These are phyloP conservation scores for Tetramorium alpestre DNA, from an alignment of 1,140 invertebrate genomes.

Conservation along the genomic window DNA sequence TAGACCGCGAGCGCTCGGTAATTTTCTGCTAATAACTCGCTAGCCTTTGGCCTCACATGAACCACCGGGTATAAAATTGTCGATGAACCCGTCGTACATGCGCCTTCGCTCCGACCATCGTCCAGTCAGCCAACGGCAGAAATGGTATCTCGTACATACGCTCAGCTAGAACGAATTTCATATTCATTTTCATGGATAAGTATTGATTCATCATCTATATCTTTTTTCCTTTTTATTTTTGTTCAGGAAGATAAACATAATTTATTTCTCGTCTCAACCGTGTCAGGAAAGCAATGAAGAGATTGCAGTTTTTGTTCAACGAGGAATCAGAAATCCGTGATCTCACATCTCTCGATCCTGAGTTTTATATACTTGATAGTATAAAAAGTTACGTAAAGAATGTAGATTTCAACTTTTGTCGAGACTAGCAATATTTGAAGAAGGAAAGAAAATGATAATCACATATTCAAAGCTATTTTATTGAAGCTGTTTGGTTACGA, in stretches of 20 bases:
- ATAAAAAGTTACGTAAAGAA: background rate
- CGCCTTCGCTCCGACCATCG: conserved; percentile 10
- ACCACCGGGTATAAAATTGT: conserved; percentile 59
- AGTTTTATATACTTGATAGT: background rate
- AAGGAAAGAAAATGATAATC: background rate
- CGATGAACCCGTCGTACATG: conserved; percentile 38
- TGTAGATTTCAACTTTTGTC: background rate
- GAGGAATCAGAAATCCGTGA: background rate
- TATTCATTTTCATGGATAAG: background rate
- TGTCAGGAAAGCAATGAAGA: background rate
- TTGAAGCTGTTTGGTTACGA: background rate
- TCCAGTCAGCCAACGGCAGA: conserved; percentile 17
- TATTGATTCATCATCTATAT: background rate
- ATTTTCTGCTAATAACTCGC: conserved; percentile 73
- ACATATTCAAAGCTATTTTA: background rate
- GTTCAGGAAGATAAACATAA: background rate
- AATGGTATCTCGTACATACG: conserved; percentile 5
- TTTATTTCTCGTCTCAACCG: background rate
- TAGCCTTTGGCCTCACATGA: conserved; percentile 63
- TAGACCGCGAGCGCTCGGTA: conserved; percentile 65
- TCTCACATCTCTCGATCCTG: conserved; percentile 27
- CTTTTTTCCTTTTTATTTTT: background rate
- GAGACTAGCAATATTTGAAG: background rate
- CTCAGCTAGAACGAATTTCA: background rate
- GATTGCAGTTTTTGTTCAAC: background rate